Conservation (phyloP, 2,113 vertebrate genomes). For the Hippocampus mohnikei region DNA sequence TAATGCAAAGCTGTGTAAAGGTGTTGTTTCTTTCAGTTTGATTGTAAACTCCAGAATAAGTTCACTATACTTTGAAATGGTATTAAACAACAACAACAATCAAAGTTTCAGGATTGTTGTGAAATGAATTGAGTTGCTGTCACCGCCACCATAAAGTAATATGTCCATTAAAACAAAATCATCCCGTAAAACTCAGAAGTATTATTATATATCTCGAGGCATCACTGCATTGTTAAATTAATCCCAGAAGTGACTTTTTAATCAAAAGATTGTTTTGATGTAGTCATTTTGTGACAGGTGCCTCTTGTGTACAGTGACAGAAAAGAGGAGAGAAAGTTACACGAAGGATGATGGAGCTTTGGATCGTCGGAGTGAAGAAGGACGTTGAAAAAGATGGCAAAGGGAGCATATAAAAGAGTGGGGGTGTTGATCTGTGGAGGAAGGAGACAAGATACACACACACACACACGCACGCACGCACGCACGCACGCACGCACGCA, state of each 20-base stretch:
- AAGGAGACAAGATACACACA: conserved; percentile 45
- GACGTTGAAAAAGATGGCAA: conserved; percentile 32
- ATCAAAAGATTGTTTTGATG: not conserved
- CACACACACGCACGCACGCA: conserved; percentile 54
- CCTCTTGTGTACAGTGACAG: not conserved
- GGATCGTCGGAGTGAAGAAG: conserved; percentile 7
- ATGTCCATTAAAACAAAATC: not conserved
- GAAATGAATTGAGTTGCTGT: too few species aligned
- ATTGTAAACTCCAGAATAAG: too few species aligned
- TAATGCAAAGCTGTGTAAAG: too few species aligned
- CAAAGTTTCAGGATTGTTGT: too few species aligned
- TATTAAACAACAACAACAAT: too few species aligned
- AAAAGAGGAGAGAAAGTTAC: conserved; percentile 26
- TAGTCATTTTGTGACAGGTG: not conserved
- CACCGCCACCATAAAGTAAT: too few species aligned
- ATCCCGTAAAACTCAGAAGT: too few species aligned
- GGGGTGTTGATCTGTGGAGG: conserved; percentile 51
- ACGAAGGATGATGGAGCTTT: conserved; percentile 18
- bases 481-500: not conserved
- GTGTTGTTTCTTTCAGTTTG: too few species aligned
- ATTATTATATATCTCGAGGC: not conserved
- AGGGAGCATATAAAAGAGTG: conserved; percentile 42
- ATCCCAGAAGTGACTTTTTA: not conserved
- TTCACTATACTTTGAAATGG: too few species aligned
- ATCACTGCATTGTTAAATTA: not conserved